Base-by-base conservation (phyloP, 2,888 invertebrate species). In the Chrysolina oricalcia region DNA sequence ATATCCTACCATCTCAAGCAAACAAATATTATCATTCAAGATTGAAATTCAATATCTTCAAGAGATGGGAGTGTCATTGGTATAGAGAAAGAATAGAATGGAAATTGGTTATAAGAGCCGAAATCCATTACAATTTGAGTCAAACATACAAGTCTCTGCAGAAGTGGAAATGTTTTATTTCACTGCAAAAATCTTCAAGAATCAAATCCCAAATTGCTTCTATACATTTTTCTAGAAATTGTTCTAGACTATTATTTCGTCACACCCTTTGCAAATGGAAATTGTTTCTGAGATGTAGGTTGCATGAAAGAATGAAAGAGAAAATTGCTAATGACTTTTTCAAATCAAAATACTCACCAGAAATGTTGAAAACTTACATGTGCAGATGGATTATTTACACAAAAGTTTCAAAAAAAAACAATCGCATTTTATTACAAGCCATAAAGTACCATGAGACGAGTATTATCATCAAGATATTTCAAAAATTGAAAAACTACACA, bases 81-180 rank as follows among this genome's bases (percentile, higher is more conserved):
- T 85, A 83, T 66, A 80, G 82, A 70, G 80, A 81, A 65, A 81
- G 78, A 74, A 75, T 82, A n/a, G 81, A 80, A 72, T 86, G 86
- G 85, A 83, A 85, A 70, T 73, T 84, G 59, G 70, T 78, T 8
- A 72, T 87, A 66, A 79, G 84, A 72, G 85, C 86, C 9, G 77
- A 84, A 41, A 78, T 87, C 53, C 85, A 86, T 74, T 81, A 83
- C 43, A 80, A 81, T 65, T 82, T 81, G 70, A 73, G 74, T 62
- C 68, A 82, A 46, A 81, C 82, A 76, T 76, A 81, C 35, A 80
- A 76, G 21, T 63, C 66, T 46, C 81, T 86, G 41, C 71, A 75
- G 56, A 80, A 53, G 74, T 85, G 84, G 84, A 80, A 81, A 65
- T 73, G 76, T 53, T 82, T 77, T 70, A 41, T 81, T 8, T 63